Conservation (phyloP, 2,113 vertebrate species). For the Psettodes erumei region DNA sequence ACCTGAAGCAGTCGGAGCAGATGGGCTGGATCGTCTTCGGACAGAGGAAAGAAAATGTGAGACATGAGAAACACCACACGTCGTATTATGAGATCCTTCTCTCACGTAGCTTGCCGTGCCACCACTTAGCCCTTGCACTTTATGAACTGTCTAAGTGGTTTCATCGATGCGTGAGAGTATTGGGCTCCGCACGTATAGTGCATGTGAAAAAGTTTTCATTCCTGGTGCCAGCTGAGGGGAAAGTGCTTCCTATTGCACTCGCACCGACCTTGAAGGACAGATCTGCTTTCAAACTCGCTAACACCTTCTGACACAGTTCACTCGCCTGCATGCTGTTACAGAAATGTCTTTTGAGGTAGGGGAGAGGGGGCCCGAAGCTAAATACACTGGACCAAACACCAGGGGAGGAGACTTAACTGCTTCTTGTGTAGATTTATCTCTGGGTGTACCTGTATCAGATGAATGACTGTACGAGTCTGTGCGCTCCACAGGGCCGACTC, state of each 20-base stretch:
- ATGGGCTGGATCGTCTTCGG: neutral
- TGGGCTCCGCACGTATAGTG: conserved; percentile 41
- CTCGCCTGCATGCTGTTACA: conserved; percentile 79
- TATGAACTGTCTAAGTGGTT: conserved; percentile 74
- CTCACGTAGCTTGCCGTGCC: conserved; percentile 44
- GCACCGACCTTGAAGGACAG: conserved; percentile 73
- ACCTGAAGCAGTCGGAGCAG: neutral
- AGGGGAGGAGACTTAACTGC: conserved; percentile 56
- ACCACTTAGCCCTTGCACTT: conserved; percentile 62
- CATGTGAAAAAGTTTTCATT: conserved; percentile 58
- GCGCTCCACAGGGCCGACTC: conserved; percentile 39
- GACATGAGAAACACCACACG: conserved; percentile 7
- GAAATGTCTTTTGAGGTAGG: conserved; percentile 67
- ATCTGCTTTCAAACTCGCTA: conserved; percentile 83
- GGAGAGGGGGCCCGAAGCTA: conserved; percentile 59
- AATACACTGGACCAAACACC: conserved; percentile 65
- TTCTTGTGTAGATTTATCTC: conserved; percentile 63
- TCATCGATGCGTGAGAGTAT: conserved; percentile 66
- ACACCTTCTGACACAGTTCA: conserved; percentile 80
- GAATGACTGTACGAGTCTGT: conserved; percentile 54
- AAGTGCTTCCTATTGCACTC: conserved; percentile 64
- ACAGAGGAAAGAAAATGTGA: neutral
- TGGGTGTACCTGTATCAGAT: conserved; percentile 63
- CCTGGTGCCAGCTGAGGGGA: conserved; percentile 61
- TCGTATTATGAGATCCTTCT: conserved; percentile 46